Evolutionary conservation across 2,113 vertebrate genomes (phyloP), one percentile per base, ranked within the genome.

Genomic region (Oophaga pumilio): DNA sequence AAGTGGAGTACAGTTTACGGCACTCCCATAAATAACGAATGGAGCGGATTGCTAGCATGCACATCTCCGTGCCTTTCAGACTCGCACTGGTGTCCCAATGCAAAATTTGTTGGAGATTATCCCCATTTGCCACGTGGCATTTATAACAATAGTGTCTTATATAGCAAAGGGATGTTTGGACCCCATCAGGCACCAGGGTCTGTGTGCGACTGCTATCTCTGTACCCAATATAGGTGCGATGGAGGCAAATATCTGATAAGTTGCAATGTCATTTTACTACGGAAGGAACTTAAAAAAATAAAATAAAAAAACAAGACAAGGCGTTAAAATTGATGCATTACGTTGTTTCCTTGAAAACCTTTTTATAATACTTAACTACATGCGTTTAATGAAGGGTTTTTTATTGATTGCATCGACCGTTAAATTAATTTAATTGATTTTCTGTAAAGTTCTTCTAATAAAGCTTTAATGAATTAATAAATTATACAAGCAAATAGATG

Each of bases 391-490:
- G 33, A 33, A 50, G 33, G 71, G 17, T 74, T 74, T 74, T 59
- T 74, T 50, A 50, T 74, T 74, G 71, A 74, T 74, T 18, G 20
- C 18, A 1, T 20, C 33, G 33, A 22, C 71, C 71, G 12, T 74
- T 74, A 49, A 74, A 74, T 50, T 74, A 50, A 50, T 10, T 17
- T 3, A 74, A 50, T 74, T 22, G 43, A 74, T 74, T 74, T 74
- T 5, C 71, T 74, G 71, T 74, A 74, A 49, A 49, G 71, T 74
- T 74, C 71, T 74, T 49, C 71, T 74, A 74, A 74, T 74, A 74
- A 74, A 74, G 71, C 43, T 74, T 74, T 74, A 74, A 74, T 74
- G 71, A 74, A 50, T 74, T 74, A 74, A 74, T 74, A 74, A 74
- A 74, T 74, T 74, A 74, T 74, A 49, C 71, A 74, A 6, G 69